These are phyloP conservation scores for Sitta europaea DNA, from an alignment of 2,113 vertebrate genomes.

Conservation along the genomic window DNA sequence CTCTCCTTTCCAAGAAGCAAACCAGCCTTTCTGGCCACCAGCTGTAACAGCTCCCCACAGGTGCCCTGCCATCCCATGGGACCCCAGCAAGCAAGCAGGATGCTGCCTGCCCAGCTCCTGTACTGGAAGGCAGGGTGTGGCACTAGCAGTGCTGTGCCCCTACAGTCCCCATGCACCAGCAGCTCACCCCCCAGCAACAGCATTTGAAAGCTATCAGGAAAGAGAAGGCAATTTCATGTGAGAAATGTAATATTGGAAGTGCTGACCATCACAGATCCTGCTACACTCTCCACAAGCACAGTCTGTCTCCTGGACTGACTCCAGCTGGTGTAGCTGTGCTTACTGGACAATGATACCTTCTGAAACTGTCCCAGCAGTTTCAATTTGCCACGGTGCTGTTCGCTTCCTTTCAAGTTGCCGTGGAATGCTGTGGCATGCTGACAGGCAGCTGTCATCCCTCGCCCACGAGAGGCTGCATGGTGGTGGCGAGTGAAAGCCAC, in stretches of 20 bases:
- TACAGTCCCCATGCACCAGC: accelerated
- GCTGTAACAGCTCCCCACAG: neutral
- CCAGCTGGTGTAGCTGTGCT: neutral
- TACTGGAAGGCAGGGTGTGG: neutral
- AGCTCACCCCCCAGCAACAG: neutral
- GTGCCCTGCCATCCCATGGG: neutral
- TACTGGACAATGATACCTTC: neutral
- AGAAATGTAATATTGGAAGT: accelerated
- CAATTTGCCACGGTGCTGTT: slow-evolving; percentile 2
- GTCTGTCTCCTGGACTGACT: neutral
- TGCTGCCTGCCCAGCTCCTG: neutral
- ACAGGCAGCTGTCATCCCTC: neutral
- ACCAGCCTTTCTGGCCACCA: neutral
- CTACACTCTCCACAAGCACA: neutral
- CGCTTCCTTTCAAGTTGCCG: neutral
- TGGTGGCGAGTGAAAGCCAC: accelerated
- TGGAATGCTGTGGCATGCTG: neutral
- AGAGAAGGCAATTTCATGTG: neutral
- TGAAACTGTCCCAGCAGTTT: neutral
- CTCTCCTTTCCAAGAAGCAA: neutral
- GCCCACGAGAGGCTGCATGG: neutral
- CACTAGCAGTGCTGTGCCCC: neutral
- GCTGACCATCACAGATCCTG: neutral
- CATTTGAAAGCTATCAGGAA: accelerated
- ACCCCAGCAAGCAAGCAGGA: neutral